Evolutionary conservation across 1,140 invertebrate species (phyloP), one percentile per base, ranked within the genome.

Genomic region (Manduca sexta): DNA sequence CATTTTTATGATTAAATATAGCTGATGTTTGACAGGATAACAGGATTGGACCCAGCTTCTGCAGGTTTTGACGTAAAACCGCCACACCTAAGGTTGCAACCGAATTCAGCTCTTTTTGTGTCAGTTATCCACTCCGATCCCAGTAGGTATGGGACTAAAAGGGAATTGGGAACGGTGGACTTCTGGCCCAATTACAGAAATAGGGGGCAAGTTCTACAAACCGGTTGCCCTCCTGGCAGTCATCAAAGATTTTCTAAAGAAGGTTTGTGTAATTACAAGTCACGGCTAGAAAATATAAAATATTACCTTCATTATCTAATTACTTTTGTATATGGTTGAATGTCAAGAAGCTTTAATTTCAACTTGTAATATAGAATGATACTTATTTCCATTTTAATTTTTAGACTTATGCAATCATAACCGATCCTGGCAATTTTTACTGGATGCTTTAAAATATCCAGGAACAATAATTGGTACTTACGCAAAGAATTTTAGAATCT

Each of bases 371-470:
- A n/a, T n/a, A n/a, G n/a, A n/a, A n/a, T n/a, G n/a, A n/a, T n/a
- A n/a, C n/a, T n/a, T 26, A 26, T 5, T 26, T 26, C 8, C 8
- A 26, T 8, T 26, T 26, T 26, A 26, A 26, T 38, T 69, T 71
- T 31, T 46, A 84, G 80, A 84, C 61, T 55, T 84, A 44, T 84
- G 80, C 51, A 76, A 63, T 35, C 80, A 84, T 43, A 69, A 84
- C 17, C 55, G 73, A 47, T 65, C 69, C 49, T 82, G 81, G 77
- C 50, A 77, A 46, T 48, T 74, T 11, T 40, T 73, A 8, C 33
- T 68, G 2, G 72, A 77, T 14, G 42, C 74, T 4, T 7, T 79
- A 14, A 65, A 61, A 41, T 49, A 68, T 37, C 78, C 74, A 4
- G 65, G 68, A 2, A 51, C 69, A 8, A 14, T 84, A 5, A 49